Conservation (phyloP, 2,888 invertebrate genomes). For the Noctuana brunneofusca region DNA sequence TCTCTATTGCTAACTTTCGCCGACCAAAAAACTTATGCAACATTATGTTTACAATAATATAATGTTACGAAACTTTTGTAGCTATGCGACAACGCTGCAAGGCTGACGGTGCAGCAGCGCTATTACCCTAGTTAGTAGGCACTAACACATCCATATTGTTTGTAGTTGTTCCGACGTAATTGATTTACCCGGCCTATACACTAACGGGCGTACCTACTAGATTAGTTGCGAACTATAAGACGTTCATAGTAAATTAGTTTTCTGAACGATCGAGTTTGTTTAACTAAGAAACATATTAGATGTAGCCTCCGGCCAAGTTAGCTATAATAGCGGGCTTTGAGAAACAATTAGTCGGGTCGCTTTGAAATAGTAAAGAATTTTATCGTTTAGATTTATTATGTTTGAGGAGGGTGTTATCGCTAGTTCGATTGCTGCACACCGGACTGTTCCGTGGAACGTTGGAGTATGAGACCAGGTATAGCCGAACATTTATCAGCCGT, state of each 20-base stretch:
- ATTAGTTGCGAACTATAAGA: conserved; percentile 40
- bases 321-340: conserved; percentile 70
- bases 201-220: conserved; percentile 30
- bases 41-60: conserved; percentile 40
- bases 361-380: conserved; percentile 69
- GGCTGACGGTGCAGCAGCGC: conserved; percentile 23
- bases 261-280: conserved; percentile 42
- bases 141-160: conserved; percentile 33
- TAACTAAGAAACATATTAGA: conserved; percentile 38
- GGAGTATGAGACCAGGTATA: conserved; percentile 66
- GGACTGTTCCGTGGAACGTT: conserved; percentile 45
- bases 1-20: conserved; percentile 63
- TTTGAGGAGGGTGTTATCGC: conserved; percentile 76
- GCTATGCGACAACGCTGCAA: conserved; percentile 8
- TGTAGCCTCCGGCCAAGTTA: conserved; percentile 54
- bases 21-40: conserved; percentile 67
- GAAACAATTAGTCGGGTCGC: conserved; percentile 73
- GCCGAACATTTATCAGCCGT: conserved; percentile 72
- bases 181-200: conserved; percentile 37
- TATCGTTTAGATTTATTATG: conserved; percentile 79
- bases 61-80: conserved; percentile 17
- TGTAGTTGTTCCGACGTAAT: conserved; percentile 36
- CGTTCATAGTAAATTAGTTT: conserved; percentile 44
- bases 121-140: conserved; percentile 28
- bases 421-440: conserved; percentile 57